phyloP scores from a whole-genome alignment of 2,888 invertebrate genomes.

The Nephrotoma appendiculata region DNA sequence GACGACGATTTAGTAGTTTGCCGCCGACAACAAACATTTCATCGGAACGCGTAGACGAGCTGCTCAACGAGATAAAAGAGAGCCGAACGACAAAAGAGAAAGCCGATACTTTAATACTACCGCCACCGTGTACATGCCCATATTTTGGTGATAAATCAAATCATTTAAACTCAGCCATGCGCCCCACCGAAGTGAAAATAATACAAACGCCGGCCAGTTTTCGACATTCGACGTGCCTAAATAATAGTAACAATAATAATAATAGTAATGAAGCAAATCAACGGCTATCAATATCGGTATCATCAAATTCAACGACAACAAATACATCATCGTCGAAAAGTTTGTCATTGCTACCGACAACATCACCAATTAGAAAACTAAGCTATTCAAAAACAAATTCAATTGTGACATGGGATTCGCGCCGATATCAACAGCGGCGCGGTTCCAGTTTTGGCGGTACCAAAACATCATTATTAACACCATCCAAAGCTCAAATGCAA shows the following conservation, averaged over 20 bases:
- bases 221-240: not conserved
- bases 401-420: conserved; percentile 59
- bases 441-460: conserved; percentile 60
- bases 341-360: conserved; percentile 27
- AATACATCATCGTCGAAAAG: conserved; percentile 1
- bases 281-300: not conserved
- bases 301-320: conserved; percentile 2
- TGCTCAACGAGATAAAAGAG: conserved; percentile 1
- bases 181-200: conserved; percentile 38
- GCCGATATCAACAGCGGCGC: conserved; percentile 40
- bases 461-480: conserved; percentile 43
- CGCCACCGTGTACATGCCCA: conserved; percentile 67
- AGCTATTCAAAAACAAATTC: conserved; percentile 35
- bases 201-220: conserved; percentile 21
- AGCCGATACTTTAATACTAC: conserved; percentile 36
- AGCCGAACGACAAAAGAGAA: conserved; percentile 10
- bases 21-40: conserved; percentile 14
- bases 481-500: conserved; percentile 24
- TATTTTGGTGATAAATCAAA: conserved; percentile 59
- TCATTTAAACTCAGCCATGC: conserved; percentile 34
- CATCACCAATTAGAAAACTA: conserved; percentile 27
- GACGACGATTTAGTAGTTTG: conserved; percentile 26
- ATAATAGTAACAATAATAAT: not conserved
- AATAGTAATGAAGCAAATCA: not conserved
- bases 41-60: not conserved